Conservation (phyloP, 2,113 vertebrate genomes). For the Drymodes brunneopygia region DNA sequence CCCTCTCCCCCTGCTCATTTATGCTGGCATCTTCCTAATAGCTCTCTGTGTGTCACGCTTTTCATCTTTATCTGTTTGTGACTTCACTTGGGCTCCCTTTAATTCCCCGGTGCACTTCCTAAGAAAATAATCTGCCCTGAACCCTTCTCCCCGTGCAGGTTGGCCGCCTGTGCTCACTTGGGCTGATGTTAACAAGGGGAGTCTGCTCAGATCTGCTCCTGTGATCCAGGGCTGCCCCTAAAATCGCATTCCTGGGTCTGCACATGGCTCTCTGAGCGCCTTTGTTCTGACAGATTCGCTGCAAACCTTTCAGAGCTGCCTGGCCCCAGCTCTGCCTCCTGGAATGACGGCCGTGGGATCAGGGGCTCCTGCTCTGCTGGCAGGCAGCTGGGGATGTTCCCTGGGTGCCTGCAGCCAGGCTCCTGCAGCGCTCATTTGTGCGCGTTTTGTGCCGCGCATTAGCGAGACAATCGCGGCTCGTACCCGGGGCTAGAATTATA, state of each 20-base stretch:
- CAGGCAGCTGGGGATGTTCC: not conserved
- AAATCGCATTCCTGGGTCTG: not conserved
- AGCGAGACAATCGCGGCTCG: not conserved
- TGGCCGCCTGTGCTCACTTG: not conserved
- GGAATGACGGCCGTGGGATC: not conserved
- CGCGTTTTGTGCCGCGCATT: rapidly evolving
- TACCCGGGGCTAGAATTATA: not conserved
- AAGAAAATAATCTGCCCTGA: not conserved
- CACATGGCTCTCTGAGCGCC: not conserved
- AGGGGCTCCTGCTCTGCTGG: not conserved
- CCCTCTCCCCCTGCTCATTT: not conserved
- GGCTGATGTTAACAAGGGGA: not conserved
- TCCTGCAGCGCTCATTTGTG: not conserved
- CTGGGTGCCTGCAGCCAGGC: not conserved
- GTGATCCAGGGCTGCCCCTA: not conserved
- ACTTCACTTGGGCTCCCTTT: not conserved
- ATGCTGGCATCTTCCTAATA: not conserved
- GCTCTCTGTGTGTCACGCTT: not conserved
- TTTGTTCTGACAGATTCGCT: not conserved
- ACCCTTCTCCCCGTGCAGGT: not conserved
- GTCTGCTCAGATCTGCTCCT: not conserved
- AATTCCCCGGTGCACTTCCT: not conserved
- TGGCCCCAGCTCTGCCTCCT: not conserved
- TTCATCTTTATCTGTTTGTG: not conserved
- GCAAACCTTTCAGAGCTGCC: not conserved